These are phyloP conservation scores for Catamblyrhynchus diadema DNA, from an alignment of 2,797 vertebrate genomes.

Conservation along the genomic window DNA sequence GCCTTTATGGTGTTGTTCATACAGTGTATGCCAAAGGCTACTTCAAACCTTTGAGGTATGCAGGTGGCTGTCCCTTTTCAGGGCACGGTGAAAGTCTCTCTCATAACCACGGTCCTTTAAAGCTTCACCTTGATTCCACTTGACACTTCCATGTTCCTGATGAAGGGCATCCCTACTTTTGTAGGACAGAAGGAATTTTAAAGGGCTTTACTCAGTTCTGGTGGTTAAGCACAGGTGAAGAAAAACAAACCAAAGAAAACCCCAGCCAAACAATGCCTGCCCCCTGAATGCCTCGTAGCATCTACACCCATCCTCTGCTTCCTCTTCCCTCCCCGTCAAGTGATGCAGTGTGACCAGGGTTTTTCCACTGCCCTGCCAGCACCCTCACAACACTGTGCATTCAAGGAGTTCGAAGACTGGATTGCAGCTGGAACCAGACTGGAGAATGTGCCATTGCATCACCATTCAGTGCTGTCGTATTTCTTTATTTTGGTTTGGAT, in stretches of 20 bases:
- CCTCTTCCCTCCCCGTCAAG: background rate
- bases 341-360: background rate
- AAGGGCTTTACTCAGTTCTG: background rate
- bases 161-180: background rate
- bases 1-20: background rate
- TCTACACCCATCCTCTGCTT: background rate
- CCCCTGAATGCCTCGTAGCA: background rate
- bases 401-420: background rate
- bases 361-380: background rate
- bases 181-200: background rate
- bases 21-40: background rate
- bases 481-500: background rate
- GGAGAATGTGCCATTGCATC: rapidly evolving
- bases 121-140: conserved; percentile 4
- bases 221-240: background rate
- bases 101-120: background rate
- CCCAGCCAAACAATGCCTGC: background rate
- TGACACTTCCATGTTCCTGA: background rate
- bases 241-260: background rate
- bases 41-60: background rate
- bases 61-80: background rate
- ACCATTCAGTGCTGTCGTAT: background rate
- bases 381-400: background rate
- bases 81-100: background rate
- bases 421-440: background rate